Percentiles rank a stretch among this genome's conserved stretches.
Evolutionary conservation across 2,113 vertebrate genomes (phyloP).

Genomic region (Chascanopsetta lugubris): DNA sequence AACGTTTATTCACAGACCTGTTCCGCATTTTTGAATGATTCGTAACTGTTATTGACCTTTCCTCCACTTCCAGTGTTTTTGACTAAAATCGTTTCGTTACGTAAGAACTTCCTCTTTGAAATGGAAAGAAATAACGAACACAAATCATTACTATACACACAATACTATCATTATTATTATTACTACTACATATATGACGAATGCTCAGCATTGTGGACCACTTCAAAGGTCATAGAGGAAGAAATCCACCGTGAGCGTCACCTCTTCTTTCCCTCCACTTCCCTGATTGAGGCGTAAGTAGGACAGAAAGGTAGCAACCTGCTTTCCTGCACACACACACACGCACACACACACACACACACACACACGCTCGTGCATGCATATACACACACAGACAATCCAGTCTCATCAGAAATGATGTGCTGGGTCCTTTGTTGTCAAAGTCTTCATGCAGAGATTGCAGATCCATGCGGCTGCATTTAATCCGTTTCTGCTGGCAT

Average conservation of each 20-base stretch:
- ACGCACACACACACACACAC: too few species aligned
- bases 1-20: too few species aligned
- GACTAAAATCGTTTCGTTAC: too few species aligned
- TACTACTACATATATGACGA: too few species aligned
- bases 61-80: too few species aligned
- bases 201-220: background rate
- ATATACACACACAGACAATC: conserved; percentile 44
- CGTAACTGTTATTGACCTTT: too few species aligned
- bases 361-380: conserved; percentile 23
- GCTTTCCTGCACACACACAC: background rate
- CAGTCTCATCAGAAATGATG: conserved; percentile 74
- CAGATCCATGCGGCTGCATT: conserved; percentile 81
- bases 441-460: conserved; percentile 70
- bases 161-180: too few species aligned
- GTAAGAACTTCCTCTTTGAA: too few species aligned
- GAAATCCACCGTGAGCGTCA: background rate
- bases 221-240: background rate
- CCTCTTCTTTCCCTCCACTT: background rate
- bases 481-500: conserved; percentile 83
- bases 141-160: too few species aligned
- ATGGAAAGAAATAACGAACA: too few species aligned
- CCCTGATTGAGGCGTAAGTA: background rate
- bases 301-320: conserved; percentile 26
- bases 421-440: conserved; percentile 78
- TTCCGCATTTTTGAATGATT: too few species aligned